A percentile compares a stretch with the other conserved stretches of the same genome.
Conservation (phyloP, 2,113 vertebrate species). For the Sapayoa aenigma region DNA sequence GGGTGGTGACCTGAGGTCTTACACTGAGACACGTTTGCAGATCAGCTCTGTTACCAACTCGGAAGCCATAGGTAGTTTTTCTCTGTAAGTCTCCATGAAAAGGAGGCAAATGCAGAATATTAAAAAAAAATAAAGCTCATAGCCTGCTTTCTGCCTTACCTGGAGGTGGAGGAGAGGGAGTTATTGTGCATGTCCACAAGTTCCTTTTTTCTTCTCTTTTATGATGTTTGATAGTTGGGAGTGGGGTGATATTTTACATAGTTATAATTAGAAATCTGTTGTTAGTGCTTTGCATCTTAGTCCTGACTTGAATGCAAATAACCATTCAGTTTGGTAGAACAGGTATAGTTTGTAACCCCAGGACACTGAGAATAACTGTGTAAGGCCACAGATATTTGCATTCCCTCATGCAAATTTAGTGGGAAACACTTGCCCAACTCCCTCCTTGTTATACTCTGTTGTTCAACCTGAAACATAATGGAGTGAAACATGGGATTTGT, state of each 20-base stretch:
- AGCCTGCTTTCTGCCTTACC: not conserved
- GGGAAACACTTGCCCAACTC: not conserved
- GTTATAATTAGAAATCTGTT: not conserved
- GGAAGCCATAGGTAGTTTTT: not conserved
- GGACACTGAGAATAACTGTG: not conserved
- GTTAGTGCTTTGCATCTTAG: not conserved
- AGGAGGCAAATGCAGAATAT: not conserved
- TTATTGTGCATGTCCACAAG: not conserved
- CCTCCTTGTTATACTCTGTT: not conserved
- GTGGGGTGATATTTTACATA: not conserved
- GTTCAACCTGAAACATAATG: not conserved
- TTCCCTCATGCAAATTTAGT: not conserved
- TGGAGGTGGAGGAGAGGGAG: not conserved
- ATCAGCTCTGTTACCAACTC: not conserved
- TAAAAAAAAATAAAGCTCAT: not conserved
- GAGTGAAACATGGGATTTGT: not conserved
- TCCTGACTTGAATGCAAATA: not conserved
- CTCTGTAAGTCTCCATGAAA: not conserved
- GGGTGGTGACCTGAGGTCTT: not conserved
- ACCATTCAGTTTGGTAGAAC: not conserved
- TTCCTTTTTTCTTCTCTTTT: not conserved
- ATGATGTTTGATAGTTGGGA: not conserved
- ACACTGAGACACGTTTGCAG: not conserved
- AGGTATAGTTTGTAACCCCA: not conserved
- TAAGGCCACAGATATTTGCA: not conserved